phyloP scores from a whole-genome alignment of 2,888 invertebrate genomes.

The Graphium colonna region DNA sequence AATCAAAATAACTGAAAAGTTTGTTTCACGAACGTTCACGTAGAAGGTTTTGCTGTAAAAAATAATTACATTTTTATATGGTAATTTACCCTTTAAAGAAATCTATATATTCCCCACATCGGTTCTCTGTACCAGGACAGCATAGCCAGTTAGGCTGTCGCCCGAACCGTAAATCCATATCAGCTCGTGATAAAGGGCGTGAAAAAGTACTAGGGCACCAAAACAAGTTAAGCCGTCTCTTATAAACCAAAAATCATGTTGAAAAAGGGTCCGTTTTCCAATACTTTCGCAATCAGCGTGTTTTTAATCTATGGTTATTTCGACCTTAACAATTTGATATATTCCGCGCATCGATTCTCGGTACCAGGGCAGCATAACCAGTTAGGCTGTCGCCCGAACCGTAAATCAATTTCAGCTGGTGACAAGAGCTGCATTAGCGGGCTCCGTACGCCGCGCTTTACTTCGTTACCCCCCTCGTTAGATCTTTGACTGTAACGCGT shows the following conservation, averaged over 20 bases:
- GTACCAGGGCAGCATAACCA: conserved; percentile 12
- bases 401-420: conserved; percentile 33
- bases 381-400: conserved; percentile 15
- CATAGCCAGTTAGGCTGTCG: conserved; percentile 21
- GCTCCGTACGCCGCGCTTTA: conserved; percentile 18
- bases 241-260: too few species aligned
- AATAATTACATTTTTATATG: too few species aligned
- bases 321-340: background rate
- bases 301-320: too few species aligned
- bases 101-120: conserved; percentile 8
- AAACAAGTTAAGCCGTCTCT: too few species aligned
- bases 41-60: too few species aligned
- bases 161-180: conserved; percentile 31
- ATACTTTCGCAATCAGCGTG: too few species aligned
- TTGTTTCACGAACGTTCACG: too few species aligned
- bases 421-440: conserved; percentile 31
- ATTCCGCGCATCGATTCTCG: conserved; percentile 7
- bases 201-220: too few species aligned
- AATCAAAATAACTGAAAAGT: too few species aligned
- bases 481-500: conserved; percentile 6
- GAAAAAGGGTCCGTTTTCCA: too few species aligned
- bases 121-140: background rate
- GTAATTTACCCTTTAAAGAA: conserved; percentile 11
- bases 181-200: conserved; percentile 29
- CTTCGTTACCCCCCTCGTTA: conserved; percentile 23